Percentiles rank a stretch among this genome's conserved stretches.
phyloP scores from a whole-genome alignment of 2,113 vertebrate species.

The Fulica atra region DNA sequence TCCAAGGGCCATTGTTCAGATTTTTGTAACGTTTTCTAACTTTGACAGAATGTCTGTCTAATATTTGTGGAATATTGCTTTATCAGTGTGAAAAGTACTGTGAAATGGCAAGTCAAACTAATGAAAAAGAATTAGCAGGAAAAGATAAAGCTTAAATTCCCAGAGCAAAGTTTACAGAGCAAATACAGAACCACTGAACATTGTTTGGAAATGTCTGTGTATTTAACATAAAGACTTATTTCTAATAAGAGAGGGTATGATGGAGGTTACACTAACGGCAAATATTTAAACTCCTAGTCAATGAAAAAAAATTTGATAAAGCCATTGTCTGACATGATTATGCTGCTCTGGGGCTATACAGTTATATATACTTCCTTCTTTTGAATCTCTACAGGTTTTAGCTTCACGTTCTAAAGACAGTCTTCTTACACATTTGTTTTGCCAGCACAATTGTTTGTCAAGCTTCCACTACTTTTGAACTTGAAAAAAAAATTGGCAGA shows the following conservation, averaged over 20 bases:
- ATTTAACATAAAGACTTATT: constrained; percentile 9
- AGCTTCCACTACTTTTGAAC: not conserved
- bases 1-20: not conserved
- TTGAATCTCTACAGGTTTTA: not conserved
- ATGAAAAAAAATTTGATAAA: not conserved
- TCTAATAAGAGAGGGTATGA: not conserved
- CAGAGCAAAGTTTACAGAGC: not conserved
- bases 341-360: not conserved
- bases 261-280: not conserved
- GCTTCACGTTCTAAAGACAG: not conserved
- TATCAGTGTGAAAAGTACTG: not conserved
- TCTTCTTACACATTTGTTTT: not conserved
- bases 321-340: not conserved
- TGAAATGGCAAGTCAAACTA: constrained; percentile 16
- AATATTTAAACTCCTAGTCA: constrained; percentile 17
- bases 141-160: not conserved
- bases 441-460: not conserved
- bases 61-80: not conserved
- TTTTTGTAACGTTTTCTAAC: not conserved
- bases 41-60: not conserved
- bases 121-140: constrained; percentile 3
- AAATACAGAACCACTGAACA: not conserved
- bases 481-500: not conserved
- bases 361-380: not conserved
- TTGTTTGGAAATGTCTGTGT: not conserved